Base-by-base conservation (phyloP, 2,888 invertebrate genomes). In the Cataglyphis rosenhaueri region DNA sequence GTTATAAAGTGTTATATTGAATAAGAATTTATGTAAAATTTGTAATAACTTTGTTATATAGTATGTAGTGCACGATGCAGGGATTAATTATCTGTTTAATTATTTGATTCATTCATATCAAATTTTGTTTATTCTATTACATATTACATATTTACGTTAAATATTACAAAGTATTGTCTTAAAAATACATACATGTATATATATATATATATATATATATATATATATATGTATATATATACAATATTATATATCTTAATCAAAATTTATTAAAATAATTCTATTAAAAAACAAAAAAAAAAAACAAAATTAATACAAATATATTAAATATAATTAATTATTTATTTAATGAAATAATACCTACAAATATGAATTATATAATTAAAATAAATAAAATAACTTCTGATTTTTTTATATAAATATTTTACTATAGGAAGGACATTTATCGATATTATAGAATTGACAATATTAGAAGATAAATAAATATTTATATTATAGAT, bases 401-500 rank as follows among this genome's bases (percentile, higher is more conserved):
- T 38, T 1, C 2, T 35, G n/a, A 25, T 2, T 48, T 8, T 35
- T 35, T 35, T 35, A 35, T 35, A 35, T 5, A 38, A 21, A 38
- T 21, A 21, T 25, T 6, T 25, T 57, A 32, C 32, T 9, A 48
- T 6, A 15, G 3, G 48, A 32, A 18, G n/a, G 3, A 12, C 1
- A 41, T n/a, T 59, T 59, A 59, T 59, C 6, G n/a, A n/a, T 21
- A 74, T 75, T 57, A 9, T 12, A 41, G 0, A 61, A 35, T 48
- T 10, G 1, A 6, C 0, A 48, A 74, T 48, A 62, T 44, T 73
- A 8, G 1, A 61, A 44, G 9, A 5, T 64, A 44, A 61, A 62
- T 44, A 21, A 44, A 65, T 35, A 52, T 48, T 64, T 74, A 64
- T 41, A 66, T 35, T 38, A 8, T 21, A 29, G 12, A 76, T 76